Conservation (phyloP, 2,113 vertebrate genomes). For the Andinoacara biseriatus region DNA sequence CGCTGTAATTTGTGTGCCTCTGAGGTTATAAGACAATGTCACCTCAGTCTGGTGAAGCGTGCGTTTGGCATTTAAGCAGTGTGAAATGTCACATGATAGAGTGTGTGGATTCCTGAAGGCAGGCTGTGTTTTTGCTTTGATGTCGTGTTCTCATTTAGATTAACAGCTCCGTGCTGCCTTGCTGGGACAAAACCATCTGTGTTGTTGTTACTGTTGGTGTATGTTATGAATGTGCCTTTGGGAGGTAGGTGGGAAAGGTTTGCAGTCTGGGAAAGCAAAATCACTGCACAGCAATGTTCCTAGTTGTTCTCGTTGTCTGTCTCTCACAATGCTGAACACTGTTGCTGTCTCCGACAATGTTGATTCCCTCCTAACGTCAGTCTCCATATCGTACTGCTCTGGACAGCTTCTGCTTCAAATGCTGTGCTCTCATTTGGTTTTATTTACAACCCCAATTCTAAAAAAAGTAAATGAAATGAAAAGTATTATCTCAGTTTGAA, state of each 20-base stretch:
- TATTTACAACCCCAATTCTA: not conserved
- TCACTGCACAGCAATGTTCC: slow-evolving; percentile 17
- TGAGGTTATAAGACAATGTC: slow-evolving; percentile 42
- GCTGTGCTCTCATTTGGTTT: not conserved
- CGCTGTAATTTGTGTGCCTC: slow-evolving; percentile 20
- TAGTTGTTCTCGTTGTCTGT: slow-evolving; percentile 38
- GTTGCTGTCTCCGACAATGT: slow-evolving; percentile 9
- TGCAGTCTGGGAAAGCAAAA: slow-evolving; percentile 54
- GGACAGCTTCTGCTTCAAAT: not conserved
- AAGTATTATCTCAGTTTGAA: too few relatives aligned
- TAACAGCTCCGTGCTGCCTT: slow-evolving; percentile 39
- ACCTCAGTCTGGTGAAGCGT: slow-evolving; percentile 27
- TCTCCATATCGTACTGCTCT: not conserved
- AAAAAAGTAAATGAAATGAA: not conserved
- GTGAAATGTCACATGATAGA: slow-evolving; percentile 47
- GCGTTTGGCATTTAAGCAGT: slow-evolving; percentile 52
- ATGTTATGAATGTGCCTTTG: slow-evolving; percentile 40
- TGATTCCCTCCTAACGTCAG: slow-evolving; percentile 5
- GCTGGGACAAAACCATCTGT: slow-evolving; percentile 64
- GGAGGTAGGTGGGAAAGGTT: slow-evolving; percentile 56
- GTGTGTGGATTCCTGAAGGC: slow-evolving; percentile 24
- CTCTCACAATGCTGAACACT: slow-evolving; percentile 32
- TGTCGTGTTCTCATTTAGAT: slow-evolving; percentile 56
- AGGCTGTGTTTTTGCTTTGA: slow-evolving; percentile 49
- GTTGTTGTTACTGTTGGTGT: slow-evolving; percentile 53